phyloP scores from a whole-genome alignment of 2,888 invertebrate species.

The Nesidiocoris tenuis region DNA sequence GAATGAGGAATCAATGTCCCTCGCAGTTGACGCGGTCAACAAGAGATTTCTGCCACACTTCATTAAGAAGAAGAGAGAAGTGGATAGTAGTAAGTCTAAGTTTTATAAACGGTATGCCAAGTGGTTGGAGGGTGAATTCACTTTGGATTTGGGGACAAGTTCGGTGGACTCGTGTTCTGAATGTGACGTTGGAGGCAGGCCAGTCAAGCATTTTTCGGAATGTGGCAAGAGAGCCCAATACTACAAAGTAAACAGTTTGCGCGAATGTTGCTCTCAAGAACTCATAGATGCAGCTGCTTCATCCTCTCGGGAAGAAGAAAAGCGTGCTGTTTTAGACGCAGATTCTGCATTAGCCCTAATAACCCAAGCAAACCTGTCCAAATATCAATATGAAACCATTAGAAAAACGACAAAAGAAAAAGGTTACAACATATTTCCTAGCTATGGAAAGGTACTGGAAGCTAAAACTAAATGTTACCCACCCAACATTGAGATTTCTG shows the following conservation, averaged over 20 bases:
- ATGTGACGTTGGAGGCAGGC: background rate
- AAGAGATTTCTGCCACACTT: no score
- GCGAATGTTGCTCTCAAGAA: background rate
- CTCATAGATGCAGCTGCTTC: background rate
- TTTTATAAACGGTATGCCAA: background rate
- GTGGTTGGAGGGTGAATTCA: conserved; percentile 6
- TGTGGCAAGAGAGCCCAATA: conserved; percentile 6
- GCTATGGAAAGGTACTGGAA: background rate
- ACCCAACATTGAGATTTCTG: background rate
- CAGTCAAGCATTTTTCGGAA: conserved; percentile 1
- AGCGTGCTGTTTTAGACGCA: background rate
- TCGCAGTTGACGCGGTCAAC: no score
- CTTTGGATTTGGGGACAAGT: conserved; percentile 1
- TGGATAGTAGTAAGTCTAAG: background rate
- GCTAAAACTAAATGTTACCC: conserved; percentile 7
- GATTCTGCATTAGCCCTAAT: background rate
- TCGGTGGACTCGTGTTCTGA: conserved; percentile 1
- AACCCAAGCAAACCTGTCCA: background rate
- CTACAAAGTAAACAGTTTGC: conserved; percentile 1
- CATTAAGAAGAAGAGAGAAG: background rate
- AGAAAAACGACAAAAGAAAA: background rate
- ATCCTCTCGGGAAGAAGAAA: background rate
- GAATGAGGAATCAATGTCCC: no score
- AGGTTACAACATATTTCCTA: background rate
- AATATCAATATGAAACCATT: background rate